Evolutionary conservation across 2,888 invertebrate genomes (phyloP).

Genomic region (Creontiades dilutus): DNA sequence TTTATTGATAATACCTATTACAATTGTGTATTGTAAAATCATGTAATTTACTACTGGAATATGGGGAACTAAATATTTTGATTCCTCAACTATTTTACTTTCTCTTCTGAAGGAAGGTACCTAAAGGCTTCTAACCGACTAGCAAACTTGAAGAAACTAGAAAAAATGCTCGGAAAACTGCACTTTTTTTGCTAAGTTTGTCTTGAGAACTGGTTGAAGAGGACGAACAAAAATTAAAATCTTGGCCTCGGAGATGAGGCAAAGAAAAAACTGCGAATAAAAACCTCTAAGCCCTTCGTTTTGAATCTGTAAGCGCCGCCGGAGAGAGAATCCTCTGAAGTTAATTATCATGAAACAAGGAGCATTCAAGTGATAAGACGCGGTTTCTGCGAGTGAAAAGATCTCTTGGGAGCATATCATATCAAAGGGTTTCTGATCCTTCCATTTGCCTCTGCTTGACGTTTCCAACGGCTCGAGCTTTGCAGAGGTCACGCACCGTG

Average conservation of each 20-base stretch:
- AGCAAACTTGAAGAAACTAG: no score
- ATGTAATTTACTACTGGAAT: no score
- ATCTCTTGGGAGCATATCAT: conserved; percentile 16
- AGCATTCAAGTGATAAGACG: not conserved
- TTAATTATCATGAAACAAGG: conserved; percentile 17
- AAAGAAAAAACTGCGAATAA: not conserved
- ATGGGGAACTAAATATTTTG: no score
- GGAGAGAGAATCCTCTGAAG: not conserved
- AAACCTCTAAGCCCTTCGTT: not conserved
- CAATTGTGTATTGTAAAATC: no score
- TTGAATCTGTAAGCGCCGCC: not conserved
- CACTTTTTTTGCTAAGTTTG: not conserved
- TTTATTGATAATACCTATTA: no score
- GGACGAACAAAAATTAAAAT: not conserved
- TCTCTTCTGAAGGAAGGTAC: no score
- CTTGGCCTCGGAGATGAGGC: not conserved
- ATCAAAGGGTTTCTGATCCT: not conserved
- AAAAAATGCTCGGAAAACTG: no score
- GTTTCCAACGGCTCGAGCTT: not conserved
- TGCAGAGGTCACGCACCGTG: not conserved
- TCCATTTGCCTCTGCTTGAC: not conserved
- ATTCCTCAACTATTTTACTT: no score
- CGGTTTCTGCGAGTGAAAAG: not conserved
- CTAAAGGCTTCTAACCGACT: no score
- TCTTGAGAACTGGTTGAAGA: not conserved